Percentiles rank a stretch among this genome's conserved stretches.
Evolutionary conservation across 2,797 vertebrate species (phyloP).

Genomic region (Danionella dracula): DNA sequence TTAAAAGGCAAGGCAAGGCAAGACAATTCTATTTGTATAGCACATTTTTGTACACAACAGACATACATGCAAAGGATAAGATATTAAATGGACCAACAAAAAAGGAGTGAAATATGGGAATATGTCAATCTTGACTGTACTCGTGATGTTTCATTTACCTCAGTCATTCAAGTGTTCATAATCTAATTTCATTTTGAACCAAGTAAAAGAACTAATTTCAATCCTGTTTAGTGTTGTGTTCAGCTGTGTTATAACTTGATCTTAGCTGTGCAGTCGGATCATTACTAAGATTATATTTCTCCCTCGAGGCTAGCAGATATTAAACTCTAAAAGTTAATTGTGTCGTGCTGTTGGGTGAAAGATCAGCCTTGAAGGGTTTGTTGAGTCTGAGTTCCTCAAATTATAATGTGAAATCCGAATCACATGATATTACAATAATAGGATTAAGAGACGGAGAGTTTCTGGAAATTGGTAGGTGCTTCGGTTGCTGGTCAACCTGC

Average conservation of each 20-base stretch:
- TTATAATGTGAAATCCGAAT: conserved; percentile 9
- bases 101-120: too few species aligned
- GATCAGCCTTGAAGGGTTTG: not conserved
- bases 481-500: not conserved
- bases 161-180: too few species aligned
- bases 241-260: not conserved
- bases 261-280: not conserved
- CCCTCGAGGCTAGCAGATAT: not conserved
- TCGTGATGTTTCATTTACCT: too few species aligned
- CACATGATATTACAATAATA: conserved; percentile 40
- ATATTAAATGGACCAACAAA: too few species aligned
- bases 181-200: too few species aligned
- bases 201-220: too few species aligned
- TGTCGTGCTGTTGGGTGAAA: not conserved
- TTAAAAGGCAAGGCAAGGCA: too few species aligned
- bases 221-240: not conserved
- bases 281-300: not conserved
- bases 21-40: too few species aligned
- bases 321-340: conserved; percentile 8
- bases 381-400: not conserved
- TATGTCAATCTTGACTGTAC: too few species aligned
- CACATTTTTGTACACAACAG: too few species aligned
- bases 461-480: not conserved
- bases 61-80: too few species aligned
- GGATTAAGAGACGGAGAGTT: conserved; percentile 27